These are phyloP conservation scores for Phyto melanocephala DNA, from an alignment of 2,888 invertebrate species.

Conservation along the genomic window DNA sequence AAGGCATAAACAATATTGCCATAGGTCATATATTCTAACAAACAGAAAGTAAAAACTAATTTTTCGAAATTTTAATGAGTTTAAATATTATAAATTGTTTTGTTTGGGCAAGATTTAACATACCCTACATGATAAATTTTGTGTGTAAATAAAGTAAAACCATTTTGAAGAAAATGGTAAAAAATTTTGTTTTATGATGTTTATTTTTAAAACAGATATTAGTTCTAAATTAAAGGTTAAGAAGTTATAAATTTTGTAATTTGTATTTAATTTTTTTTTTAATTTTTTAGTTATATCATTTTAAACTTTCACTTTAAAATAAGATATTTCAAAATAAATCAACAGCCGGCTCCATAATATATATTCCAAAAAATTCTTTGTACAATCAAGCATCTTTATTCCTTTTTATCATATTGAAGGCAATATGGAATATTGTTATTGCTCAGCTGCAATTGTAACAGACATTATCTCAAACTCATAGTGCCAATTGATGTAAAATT, in stretches of 20 bases:
- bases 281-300: no score
- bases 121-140: background rate
- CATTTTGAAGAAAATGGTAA: no score
- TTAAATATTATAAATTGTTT: background rate
- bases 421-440: background rate
- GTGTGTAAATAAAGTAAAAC: no score
- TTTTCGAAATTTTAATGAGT: constrained; percentile 5
- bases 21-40: constrained; percentile 1
- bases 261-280: no score
- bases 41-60: no score
- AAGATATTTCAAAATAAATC: background rate
- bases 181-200: no score
- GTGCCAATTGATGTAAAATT: constrained; percentile 43
- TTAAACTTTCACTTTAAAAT: no score
- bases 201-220: no score
- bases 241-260: no score
- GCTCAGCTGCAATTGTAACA: constrained; percentile 10
- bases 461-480: constrained; percentile 31
- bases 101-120: background rate
- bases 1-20: constrained; percentile 18
- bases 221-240: no score
- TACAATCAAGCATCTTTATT: background rate
- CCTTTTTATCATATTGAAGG: background rate
- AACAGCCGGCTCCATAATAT: background rate
- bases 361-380: background rate